Conservation (phyloP, 2,113 vertebrate genomes). For the Heptranchias perlo region DNA sequence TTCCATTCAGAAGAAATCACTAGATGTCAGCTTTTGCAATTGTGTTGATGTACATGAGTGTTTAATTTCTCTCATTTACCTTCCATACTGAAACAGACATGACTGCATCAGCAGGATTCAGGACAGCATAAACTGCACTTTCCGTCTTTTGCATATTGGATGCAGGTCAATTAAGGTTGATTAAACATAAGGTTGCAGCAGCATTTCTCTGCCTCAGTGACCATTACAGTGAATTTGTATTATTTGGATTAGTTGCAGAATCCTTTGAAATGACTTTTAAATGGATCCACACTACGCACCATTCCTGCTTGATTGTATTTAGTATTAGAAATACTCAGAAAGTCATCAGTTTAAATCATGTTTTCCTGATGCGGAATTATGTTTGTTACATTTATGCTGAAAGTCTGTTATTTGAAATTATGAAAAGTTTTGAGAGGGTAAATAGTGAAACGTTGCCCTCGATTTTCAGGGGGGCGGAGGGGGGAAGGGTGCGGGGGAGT, state of each 20-base stretch:
- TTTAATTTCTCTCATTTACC: slow-evolving; percentile 9
- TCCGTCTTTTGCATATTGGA: background rate
- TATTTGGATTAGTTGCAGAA: background rate
- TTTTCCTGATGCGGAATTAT: background rate
- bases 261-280: background rate
- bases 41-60: background rate
- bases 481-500: background rate
- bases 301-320: background rate
- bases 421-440: background rate
- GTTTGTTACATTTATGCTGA: background rate
- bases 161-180: background rate
- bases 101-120: background rate
- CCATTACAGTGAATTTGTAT: background rate
- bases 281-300: background rate
- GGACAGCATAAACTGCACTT: background rate
- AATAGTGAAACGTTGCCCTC: background rate
- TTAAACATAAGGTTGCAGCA: background rate
- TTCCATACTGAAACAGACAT: background rate
- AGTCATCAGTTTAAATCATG: background rate
- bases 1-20: background rate
- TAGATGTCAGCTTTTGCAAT: slow-evolving; percentile 8
- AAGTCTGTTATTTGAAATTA: background rate
- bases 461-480: background rate
- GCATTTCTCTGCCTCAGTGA: background rate
- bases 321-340: background rate